phyloP scores from a whole-genome alignment of 2,113 vertebrate species.

The Micronycteris hirsuta region DNA sequence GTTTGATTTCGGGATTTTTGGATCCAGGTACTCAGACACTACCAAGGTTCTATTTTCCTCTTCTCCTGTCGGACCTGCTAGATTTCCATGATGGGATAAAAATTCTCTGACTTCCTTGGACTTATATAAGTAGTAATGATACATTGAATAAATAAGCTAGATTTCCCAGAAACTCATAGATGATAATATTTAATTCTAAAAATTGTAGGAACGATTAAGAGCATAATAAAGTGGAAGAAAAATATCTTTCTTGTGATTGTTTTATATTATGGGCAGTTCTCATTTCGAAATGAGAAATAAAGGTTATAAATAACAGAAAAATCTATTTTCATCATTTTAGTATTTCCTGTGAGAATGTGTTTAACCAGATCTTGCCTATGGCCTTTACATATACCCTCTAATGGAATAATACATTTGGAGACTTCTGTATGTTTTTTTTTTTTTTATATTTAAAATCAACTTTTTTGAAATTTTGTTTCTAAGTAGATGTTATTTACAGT shows the following conservation, averaged over 20 bases:
- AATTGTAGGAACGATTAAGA: conserved; percentile 48
- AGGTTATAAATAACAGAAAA: conserved; percentile 31
- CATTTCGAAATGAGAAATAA: conserved; percentile 23
- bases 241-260: not conserved
- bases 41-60: not conserved
- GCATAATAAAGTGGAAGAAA: conserved; percentile 36
- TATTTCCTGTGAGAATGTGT: not conserved
- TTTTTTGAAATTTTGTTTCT: conserved; percentile 66
- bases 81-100: not conserved
- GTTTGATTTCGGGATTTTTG: not conserved
- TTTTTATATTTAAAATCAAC: conserved; percentile 48
- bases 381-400: not conserved
- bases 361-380: not conserved
- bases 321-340: not conserved
- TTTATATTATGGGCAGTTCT: conserved; percentile 38
- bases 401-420: not conserved
- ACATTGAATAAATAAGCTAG: conserved; percentile 42
- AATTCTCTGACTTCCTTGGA: not conserved
- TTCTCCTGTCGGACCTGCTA: not conserved
- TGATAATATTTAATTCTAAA: conserved; percentile 41
- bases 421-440: not conserved
- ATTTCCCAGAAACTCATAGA: conserved; percentile 24
- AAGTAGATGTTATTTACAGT: conserved; percentile 68
- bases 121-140: not conserved
- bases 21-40: not conserved